Evolutionary conservation across 2,888 invertebrate species (phyloP).

Genomic region (Dasysyrphus tricinctus): DNA sequence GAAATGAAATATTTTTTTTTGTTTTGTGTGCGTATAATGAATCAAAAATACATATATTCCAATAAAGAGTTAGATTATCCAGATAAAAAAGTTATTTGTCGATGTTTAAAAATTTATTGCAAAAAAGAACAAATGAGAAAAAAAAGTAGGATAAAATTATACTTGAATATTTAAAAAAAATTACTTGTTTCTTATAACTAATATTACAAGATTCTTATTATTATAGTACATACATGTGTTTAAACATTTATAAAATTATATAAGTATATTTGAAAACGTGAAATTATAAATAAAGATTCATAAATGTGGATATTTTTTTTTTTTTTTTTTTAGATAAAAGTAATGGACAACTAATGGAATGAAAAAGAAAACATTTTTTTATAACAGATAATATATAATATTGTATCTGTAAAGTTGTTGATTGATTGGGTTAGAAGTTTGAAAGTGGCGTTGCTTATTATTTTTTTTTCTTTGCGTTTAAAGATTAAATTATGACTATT

Average conservation of each 20-base stretch:
- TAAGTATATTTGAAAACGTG: conserved; percentile 66
- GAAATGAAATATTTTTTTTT: conserved; percentile 11
- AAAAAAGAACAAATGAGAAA: background rate
- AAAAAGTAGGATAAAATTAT: background rate
- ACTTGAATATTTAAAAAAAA: conserved; percentile 14
- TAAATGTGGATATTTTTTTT: conserved; percentile 71
- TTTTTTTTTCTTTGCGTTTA: background rate
- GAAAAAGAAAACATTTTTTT: conserved; percentile 11
- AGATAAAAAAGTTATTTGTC: conserved; percentile 1
- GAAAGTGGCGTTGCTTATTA: background rate
- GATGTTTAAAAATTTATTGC: background rate
- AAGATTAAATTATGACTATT: background rate
- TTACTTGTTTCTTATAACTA: conserved; percentile 50
- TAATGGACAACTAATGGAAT: conserved; percentile 61
- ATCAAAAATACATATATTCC: conserved; percentile 45
- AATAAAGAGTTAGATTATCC: conserved; percentile 28
- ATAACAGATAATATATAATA: background rate
- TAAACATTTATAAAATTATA: conserved; percentile 69
- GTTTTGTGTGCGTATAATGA: conserved; percentile 51
- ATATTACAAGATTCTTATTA: conserved; percentile 63
- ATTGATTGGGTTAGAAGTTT: background rate
- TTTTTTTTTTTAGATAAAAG: conserved; percentile 65
- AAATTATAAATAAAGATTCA: conserved; percentile 71
- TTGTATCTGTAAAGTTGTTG: conserved; percentile 7
- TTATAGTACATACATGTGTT: conserved; percentile 57